Evolutionary conservation across 2,797 vertebrate species (phyloP), one percentile per base, ranked within the genome.

Genomic region (Nannoperca australis): DNA sequence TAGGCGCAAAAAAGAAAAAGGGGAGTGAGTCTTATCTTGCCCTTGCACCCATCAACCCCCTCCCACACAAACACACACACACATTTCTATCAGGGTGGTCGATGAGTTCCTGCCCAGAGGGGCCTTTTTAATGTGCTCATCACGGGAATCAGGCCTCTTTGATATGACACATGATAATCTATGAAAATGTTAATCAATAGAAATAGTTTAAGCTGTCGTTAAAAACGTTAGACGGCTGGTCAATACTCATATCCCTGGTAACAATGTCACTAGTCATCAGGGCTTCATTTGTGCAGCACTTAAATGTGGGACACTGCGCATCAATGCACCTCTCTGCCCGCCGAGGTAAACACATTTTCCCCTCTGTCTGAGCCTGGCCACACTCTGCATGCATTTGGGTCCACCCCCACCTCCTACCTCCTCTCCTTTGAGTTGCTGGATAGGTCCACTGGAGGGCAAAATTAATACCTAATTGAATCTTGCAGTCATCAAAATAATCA

Each of bases 391-490:
- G 85, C 96, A 95, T 97, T 97, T 96, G 96, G 95, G 94, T 93
- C 95, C 95, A 92, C 50, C 94, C 96, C 79, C 83, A 94, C 95
- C 94, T 93, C 95, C 93, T 9, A 89, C 96, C 96, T 93, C 95
- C 95, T 96, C 95, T 95, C 95, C 95, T 98, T 98, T 98, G 97
- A 98, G 97, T 96, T 96, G 95, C 96, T 97, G 98, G 97, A 98
- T 99, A 98, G 97, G 98, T 98, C 98, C 98, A 99, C 97, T 99
- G 98, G 98, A 99, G 98, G 98, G 98, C 97, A 99, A 99, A 99
- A 99, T 99, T 99, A 99, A 99, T 99, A 99, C 97, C 98, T 99
- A 99, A 99, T 99, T 99, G 98, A 99, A 99, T 99, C 97, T 98
- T 97, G 96, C 97, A 99, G 97, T 99, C 97, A 99, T 99, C 97